Evolutionary conservation across 2,797 vertebrate species (phyloP), one percentile per base, ranked within the genome.

Genomic region (Xenentodon cancila): DNA sequence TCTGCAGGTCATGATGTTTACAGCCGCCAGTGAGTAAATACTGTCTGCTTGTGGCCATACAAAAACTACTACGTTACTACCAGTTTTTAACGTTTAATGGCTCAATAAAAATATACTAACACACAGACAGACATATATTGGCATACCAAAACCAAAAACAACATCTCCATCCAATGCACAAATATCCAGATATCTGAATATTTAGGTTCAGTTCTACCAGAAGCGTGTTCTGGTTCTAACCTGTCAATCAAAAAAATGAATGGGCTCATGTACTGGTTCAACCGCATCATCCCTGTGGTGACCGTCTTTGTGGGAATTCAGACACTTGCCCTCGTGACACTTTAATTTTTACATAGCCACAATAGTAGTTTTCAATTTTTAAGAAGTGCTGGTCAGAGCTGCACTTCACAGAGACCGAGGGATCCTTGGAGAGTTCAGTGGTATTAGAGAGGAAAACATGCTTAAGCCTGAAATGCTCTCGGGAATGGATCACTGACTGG

Each of bases 231-330:
- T 1, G 6, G 45, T 53, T 79, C 32, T 56, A 51, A 25, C 48
- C 60, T 60, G 73, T 65, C 67, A 77, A 56, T 65, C 5, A 30
- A 30, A 25, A 71, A 79, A 71, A 72, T 78, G 76, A 79, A 73
- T 61, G 27, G 59, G 75, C 64, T 56, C 68, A 59, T 54, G 8
- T 0, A 12, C 54, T 47, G 73, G 44, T 61, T 49, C 30, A 44
- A 44, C 37, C 43, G 47, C n/a, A 37, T 25, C 8, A 34, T 27
- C 37, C 19, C 54, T 20, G 13, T 64, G 40, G 66, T 40, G 45
- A 50, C 49, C 59, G 13, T 70, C 20, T 64, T 27, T 30, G 34
- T 49, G 22, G 34, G 52, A 59, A 65, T 64, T 25, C 30, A 71
- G 53, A 66, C 20, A 44, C 58, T 53, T 53, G 43, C 34, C 47